Base-by-base conservation (phyloP, 2,888 invertebrate species). In the Eupithecia centaureata region DNA sequence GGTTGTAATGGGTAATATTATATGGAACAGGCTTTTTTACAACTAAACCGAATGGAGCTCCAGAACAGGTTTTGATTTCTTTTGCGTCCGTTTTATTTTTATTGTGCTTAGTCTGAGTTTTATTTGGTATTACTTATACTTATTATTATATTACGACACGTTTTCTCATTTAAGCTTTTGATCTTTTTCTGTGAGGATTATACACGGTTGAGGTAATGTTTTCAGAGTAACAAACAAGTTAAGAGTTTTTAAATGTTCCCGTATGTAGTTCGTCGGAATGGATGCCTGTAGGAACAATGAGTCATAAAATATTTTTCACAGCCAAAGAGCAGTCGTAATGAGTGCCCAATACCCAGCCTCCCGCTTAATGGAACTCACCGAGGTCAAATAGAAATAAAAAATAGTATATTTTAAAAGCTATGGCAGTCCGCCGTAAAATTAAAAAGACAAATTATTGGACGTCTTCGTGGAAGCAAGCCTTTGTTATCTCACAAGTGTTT, bases 401-500 rank as follows among this genome's bases (percentile, higher is more conserved):
- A 88, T 84, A 84, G 65, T 84, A 86, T 86, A 89, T 89, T 76
- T 91, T 87, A 87, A 92, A 89, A 90, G 89, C 90, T 86, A 90
- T 88, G 87, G 85, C 90, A 91, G 91, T 91, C 90, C 88, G 88
- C 86, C 85, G 90, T 92, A 90, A 93, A 92, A 92, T 93, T 92
- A 92, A 93, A 93, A 93, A 92, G 92, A 92, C 92, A 93, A 93
- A 92, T 93, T 93, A 93, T 93, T 91, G 91, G 86, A 91, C 90
- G 89, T 92, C 88, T 93, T 92, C 93, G 90, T 91, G 89, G 93
- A 93, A 92, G 87, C 85, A 83, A 86, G 88, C 88, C 90, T 92
- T 92, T 93, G 93, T 93, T 92, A 93, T 92, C 90, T 90, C 90
- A 90, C 91, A 91, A 92, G 93, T 92, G 93, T 92, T 93, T 92